These are phyloP conservation scores for Serripes groenlandicus DNA, from an alignment of 2,888 invertebrate species.

Conservation along the genomic window DNA sequence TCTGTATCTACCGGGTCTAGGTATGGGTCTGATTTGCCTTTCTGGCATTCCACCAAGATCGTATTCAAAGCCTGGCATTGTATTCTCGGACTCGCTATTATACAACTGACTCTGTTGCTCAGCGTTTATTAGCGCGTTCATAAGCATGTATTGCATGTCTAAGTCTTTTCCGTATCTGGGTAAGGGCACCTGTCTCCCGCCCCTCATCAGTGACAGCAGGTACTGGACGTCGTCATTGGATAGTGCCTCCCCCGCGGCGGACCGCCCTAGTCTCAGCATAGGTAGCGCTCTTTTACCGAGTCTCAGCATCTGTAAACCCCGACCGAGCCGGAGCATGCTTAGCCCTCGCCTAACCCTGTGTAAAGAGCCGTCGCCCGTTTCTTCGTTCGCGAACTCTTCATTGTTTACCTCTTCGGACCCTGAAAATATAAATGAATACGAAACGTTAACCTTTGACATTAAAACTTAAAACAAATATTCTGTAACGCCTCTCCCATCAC, in stretches of 20 bases:
- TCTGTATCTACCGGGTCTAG: conserved; percentile 66
- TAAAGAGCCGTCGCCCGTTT: conserved; percentile 51
- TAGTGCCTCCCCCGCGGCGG: conserved; percentile 31
- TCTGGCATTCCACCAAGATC: conserved; percentile 57
- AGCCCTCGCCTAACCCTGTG: conserved; percentile 70
- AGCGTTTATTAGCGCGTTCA: conserved; percentile 63
- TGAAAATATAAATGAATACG: conserved; percentile 39
- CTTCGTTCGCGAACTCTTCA: conserved; percentile 24
- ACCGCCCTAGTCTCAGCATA: conserved; percentile 72
- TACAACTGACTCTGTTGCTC: conserved; percentile 44
- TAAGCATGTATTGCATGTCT: conserved; percentile 59
- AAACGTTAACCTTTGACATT: too few relatives aligned
- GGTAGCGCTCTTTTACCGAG: conserved; percentile 76
- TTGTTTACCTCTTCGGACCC: conserved; percentile 54
- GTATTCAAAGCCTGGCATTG: conserved; percentile 50
- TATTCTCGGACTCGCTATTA: conserved; percentile 29
- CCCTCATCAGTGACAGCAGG: conserved; percentile 50
- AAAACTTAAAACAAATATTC: too few relatives aligned
- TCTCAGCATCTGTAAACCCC: conserved; percentile 78
- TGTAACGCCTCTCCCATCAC: too few relatives aligned
- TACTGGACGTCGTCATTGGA: conserved; percentile 61
- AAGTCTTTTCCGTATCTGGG: conserved; percentile 73
- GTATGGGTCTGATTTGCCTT: conserved; percentile 68
- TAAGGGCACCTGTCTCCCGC: conserved; percentile 68
- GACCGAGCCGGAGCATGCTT: conserved; percentile 74